phyloP scores from a whole-genome alignment of 1,140 invertebrate genomes.

The Archivesica marissinica region DNA sequence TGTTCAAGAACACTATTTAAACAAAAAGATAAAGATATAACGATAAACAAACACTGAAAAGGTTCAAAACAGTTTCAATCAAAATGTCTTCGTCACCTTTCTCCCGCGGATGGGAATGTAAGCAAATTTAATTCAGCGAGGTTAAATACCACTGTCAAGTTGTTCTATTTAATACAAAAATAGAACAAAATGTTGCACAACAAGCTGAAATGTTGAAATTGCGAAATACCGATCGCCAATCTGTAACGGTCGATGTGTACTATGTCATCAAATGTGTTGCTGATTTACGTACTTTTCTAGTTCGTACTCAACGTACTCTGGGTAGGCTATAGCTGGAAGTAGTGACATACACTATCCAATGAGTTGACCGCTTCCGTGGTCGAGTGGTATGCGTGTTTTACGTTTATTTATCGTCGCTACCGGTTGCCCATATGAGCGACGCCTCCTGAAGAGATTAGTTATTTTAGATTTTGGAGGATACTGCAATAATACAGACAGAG shows the following conservation, averaged over 20 bases:
- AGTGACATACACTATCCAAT: too few relatives aligned
- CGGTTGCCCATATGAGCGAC: too few relatives aligned
- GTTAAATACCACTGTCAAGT: neutral
- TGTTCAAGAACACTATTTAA: neutral
- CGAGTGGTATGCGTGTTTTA: too few relatives aligned
- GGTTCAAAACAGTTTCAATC: neutral
- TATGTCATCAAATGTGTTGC: neutral
- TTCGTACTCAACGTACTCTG: too few relatives aligned
- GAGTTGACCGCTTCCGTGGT: too few relatives aligned
- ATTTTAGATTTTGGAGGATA: too few relatives aligned
- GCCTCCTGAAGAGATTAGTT: too few relatives aligned
- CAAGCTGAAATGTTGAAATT: neutral
- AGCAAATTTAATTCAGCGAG: neutral
- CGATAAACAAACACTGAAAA: neutral
- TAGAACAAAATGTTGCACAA: conserved; percentile 33
- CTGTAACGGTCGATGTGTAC: neutral
- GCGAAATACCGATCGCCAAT: neutral
- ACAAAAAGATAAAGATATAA: neutral
- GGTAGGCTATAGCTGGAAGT: too few relatives aligned
- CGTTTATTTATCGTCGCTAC: too few relatives aligned
- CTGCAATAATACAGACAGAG: too few relatives aligned
- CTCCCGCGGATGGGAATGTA: neutral
- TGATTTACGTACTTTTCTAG: too few relatives aligned
- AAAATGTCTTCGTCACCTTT: neutral
- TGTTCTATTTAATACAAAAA: neutral